phyloP scores from a whole-genome alignment of 2,113 vertebrate genomes.

The Lasiurus borealis region DNA sequence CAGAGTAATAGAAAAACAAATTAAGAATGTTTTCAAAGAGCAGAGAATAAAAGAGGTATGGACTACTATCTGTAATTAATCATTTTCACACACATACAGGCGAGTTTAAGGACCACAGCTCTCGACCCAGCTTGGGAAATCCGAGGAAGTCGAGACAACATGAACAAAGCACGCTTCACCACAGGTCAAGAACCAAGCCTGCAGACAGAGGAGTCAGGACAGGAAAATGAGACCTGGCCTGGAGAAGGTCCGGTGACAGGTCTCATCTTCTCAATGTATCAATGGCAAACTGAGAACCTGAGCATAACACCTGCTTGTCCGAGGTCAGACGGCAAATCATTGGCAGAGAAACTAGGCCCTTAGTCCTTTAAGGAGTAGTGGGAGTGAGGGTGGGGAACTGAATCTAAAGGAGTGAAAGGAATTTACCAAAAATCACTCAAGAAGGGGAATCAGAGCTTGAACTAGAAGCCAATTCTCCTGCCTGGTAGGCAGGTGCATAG shows the following conservation, averaged over 20 bases:
- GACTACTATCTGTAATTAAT: not conserved
- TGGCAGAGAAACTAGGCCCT: not conserved
- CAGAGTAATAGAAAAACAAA: not conserved
- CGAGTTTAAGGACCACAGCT: not conserved
- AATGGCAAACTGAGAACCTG: not conserved
- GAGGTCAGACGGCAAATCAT: not conserved
- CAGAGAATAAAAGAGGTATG: not conserved
- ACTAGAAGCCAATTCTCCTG: not conserved
- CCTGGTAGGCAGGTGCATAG: not conserved
- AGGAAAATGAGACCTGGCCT: not conserved
- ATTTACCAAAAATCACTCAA: not conserved
- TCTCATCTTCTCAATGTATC: not conserved
- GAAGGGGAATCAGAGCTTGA: not conserved
- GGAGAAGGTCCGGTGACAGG: not conserved
- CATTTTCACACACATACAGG: not conserved
- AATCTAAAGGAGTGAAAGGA: not conserved
- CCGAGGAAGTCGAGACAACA: not conserved
- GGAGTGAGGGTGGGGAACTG: not conserved
- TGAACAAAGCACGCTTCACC: not conserved
- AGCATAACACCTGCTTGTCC: not conserved
- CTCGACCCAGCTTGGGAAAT: not conserved
- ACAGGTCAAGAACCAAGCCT: not conserved
- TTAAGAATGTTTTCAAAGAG: not conserved
- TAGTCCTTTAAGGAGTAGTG: not conserved
- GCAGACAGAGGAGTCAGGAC: not conserved